Percentiles rank a stretch among this genome's conserved stretches.
phyloP scores from a whole-genome alignment of 2,113 vertebrate species.

The Notarius quadriscutis region DNA sequence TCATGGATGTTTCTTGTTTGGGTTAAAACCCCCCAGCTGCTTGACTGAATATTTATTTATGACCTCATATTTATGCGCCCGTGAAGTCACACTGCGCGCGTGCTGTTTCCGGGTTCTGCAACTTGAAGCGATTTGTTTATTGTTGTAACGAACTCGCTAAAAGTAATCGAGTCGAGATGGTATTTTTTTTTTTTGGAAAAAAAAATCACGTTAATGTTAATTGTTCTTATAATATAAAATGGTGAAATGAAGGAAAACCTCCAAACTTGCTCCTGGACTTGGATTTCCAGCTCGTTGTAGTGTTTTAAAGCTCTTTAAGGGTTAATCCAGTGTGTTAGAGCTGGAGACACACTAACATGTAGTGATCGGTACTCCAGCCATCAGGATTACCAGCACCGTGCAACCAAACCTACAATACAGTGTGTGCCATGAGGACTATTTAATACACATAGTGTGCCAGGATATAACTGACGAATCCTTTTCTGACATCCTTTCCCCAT shows the following conservation, averaged over 20 bases:
- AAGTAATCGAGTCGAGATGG: no score
- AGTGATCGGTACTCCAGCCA: not conserved
- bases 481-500: no score
- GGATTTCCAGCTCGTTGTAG: no score
- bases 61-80: not conserved
- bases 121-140: conserved; percentile 4
- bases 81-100: conserved; percentile 28
- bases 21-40: not conserved
- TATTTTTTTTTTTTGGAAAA: not conserved
- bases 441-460: no score
- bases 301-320: not conserved
- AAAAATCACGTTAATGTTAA: not conserved
- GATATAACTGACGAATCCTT: not conserved
- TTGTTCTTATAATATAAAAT: no score
- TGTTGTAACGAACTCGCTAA: not conserved
- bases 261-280: no score
- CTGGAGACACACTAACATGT: not conserved
- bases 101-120: conserved; percentile 46
- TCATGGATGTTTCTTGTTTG: not conserved
- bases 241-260: no score
- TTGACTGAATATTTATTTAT: not conserved
- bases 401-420: not conserved
- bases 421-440: not conserved
- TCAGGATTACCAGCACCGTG: not conserved
- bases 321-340: conserved; percentile 1